Percentiles rank a stretch among this genome's conserved stretches.
Conservation (phyloP, 2,113 vertebrate genomes). For the Anhinga anhinga region DNA sequence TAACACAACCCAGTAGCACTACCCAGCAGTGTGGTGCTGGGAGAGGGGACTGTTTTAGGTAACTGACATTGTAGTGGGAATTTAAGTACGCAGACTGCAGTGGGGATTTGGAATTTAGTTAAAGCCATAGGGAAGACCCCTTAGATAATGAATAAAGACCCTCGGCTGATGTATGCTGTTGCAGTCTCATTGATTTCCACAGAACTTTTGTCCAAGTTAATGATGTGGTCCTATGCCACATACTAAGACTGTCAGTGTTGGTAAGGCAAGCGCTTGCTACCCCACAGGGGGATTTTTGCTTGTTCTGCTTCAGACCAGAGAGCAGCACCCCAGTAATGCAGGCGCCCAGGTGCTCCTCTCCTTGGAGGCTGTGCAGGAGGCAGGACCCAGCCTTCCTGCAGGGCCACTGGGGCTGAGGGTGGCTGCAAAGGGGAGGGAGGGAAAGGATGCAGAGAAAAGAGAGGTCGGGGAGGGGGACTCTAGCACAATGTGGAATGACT, state of each 20-base stretch:
- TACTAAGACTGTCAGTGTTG: neutral
- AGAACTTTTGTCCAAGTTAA: neutral
- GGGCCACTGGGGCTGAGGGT: neutral
- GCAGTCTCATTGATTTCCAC: neutral
- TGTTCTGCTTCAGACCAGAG: neutral
- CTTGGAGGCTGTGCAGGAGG: neutral
- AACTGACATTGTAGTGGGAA: neutral
- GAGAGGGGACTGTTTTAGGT: neutral
- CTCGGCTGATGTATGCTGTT: neutral
- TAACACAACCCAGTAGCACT: neutral
- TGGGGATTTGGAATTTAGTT: neutral
- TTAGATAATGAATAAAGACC: neutral
- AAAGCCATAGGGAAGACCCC: neutral
- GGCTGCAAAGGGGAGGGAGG: neutral
- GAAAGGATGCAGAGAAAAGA: neutral
- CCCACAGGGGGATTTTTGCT: accelerated
- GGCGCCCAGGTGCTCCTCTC: neutral
- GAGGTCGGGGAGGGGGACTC: neutral
- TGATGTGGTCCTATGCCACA: accelerated
- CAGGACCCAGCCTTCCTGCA: neutral
- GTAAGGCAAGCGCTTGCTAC: neutral
- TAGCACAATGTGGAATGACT: neutral
- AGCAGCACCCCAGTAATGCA: accelerated
- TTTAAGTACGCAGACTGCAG: neutral
- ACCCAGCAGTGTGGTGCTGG: neutral